Base-by-base conservation (phyloP, 2,113 vertebrate genomes). In the Calonectris borealis region DNA sequence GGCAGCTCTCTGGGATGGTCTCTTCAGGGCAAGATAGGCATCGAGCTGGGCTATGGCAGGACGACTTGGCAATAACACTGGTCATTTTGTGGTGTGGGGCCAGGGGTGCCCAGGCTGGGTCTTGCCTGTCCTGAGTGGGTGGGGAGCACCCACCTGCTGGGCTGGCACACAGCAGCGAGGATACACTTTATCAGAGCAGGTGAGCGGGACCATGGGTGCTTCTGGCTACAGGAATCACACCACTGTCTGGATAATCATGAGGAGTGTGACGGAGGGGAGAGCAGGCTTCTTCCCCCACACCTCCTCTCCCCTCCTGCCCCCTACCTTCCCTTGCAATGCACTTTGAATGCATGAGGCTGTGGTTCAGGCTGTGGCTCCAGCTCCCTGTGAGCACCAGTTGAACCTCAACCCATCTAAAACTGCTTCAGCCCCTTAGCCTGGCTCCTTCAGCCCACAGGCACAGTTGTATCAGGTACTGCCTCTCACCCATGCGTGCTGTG, bases 161-260 rank as follows among this genome's bases (percentile, higher is more conserved):
- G 27, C 60, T 68, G 72, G 31, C 18, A 21, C 0, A 1, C 76
- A 70, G 82, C 62, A 78, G 76, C 1, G 1, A 77, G 75, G 73
- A 96, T 69, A 92, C 90, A 93, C 92, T 97, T 97, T 96, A 94
- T 42, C 26, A 62, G 71, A 70, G 83, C 81, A 66, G 73, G 71
- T 38, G 24, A 52, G n/a, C 0, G 0, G 68, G 46, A 29, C 55
- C 0, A 1, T 25, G 90, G 57, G 36, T 26, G 34, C 48, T 48
- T 7, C 62, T 57, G 71, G 49, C 80, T 68, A 44, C 48, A 31
- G 83, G 72, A 62, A 49, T 27, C 69, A 52, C 84, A 29, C 5
- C 12, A 36, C 11, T 18, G 5, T 60, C 46, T 46, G 93, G 93
- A 94, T 96, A 93, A 95, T 97, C 84, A 46, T 0, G 61, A 94